Conservation (phyloP, 35 echinoderm and acorn worm species). For the Ophiothrix spiculata region DNA sequence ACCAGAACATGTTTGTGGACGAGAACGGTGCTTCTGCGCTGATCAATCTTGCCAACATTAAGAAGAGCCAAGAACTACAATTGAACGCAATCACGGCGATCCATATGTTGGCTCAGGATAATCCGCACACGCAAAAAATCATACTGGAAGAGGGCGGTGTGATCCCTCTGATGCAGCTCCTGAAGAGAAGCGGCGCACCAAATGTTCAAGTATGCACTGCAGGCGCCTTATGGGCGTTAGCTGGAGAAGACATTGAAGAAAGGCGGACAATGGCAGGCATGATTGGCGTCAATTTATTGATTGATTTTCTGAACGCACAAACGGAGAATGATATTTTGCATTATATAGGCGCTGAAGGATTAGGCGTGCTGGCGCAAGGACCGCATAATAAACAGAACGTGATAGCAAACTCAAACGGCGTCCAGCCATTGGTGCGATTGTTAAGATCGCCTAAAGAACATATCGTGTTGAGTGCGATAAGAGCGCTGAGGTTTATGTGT, state of each 20-base stretch:
- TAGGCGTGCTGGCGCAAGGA: slow-evolving; percentile 80
- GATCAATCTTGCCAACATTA: slow-evolving; percentile 69
- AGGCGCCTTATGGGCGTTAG: slow-evolving; percentile 87
- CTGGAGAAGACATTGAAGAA: slow-evolving; percentile 89
- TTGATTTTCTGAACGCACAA: slow-evolving; percentile 88
- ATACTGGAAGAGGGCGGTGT: slow-evolving; percentile 94
- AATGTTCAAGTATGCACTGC: slow-evolving; percentile 88
- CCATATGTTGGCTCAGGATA: slow-evolving; percentile 89
- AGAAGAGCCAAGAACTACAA: slow-evolving; percentile 65
- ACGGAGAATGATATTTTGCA: slow-evolving; percentile 85
- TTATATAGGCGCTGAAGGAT: slow-evolving; percentile 94
- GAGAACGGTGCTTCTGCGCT: slow-evolving; percentile 82
- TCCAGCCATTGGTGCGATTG: slow-evolving; percentile 80
- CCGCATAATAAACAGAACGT: slow-evolving; percentile 85
- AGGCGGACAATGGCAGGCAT: slow-evolving; percentile 89
- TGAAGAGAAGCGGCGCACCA: slow-evolving; percentile 84
- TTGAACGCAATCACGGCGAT: slow-evolving; percentile 82
- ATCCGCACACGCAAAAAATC: slow-evolving; percentile 94
- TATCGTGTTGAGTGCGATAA: slow-evolving; percentile 87
- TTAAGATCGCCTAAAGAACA: slow-evolving; percentile 91
- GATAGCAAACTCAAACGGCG: slow-evolving; percentile 86
- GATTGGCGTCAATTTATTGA: slow-evolving; percentile 83
- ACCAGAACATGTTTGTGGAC: slow-evolving; percentile 86
- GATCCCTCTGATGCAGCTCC: slow-evolving; percentile 78
- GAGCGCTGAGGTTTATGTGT: slow-evolving; percentile 83